Evolutionary conservation across 53 echinoderm and acorn worm species (phyloP).

Genomic region (Echinarachnius parma): DNA sequence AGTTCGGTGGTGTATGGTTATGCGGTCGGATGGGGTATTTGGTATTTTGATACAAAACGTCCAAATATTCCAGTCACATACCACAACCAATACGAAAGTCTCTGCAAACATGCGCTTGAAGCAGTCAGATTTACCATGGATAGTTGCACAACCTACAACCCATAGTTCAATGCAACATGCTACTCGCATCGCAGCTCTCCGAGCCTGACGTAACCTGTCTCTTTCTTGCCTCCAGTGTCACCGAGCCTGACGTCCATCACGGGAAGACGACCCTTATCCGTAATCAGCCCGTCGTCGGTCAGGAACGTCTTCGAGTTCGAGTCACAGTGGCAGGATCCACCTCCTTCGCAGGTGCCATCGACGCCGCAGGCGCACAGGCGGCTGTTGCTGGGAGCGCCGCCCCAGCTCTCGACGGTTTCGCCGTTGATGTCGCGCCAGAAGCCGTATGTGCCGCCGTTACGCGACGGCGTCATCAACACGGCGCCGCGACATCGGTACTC

Average conservation of each 20-base stretch:
- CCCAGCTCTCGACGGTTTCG: slow-evolving; percentile 45
- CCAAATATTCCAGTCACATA: too few relatives aligned
- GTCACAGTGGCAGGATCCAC: slow-evolving; percentile 46
- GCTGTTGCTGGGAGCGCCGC: slow-evolving; percentile 56
- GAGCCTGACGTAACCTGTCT: slow-evolving; percentile 42
- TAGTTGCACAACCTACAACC: too few relatives aligned
- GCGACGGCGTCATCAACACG: background rate
- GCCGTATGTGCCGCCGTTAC: slow-evolving; percentile 14
- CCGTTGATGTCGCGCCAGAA: slow-evolving; percentile 47
- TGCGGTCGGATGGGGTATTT: too few relatives aligned
- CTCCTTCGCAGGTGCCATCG: slow-evolving; percentile 20
- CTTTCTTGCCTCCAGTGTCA: slow-evolving; percentile 52
- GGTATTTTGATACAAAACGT: too few relatives aligned
- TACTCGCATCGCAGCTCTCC: slow-evolving; percentile 32
- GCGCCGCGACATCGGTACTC: slow-evolving; percentile 42
- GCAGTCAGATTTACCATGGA: too few relatives aligned
- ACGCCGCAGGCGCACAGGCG: slow-evolving; percentile 53
- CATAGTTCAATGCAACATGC: too few relatives aligned
- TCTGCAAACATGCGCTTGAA: too few relatives aligned
- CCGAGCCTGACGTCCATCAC: slow-evolving; percentile 55
- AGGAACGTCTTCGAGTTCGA: slow-evolving; percentile 22
- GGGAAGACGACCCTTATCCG: slow-evolving; percentile 45
- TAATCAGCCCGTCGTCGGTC: slow-evolving; percentile 37
- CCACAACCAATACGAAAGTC: too few relatives aligned
- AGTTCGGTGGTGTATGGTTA: too few relatives aligned